Evolutionary conservation across 2,888 invertebrate species (phyloP), one percentile per base, ranked within the genome.

Genomic region (Thyatira batis): DNA sequence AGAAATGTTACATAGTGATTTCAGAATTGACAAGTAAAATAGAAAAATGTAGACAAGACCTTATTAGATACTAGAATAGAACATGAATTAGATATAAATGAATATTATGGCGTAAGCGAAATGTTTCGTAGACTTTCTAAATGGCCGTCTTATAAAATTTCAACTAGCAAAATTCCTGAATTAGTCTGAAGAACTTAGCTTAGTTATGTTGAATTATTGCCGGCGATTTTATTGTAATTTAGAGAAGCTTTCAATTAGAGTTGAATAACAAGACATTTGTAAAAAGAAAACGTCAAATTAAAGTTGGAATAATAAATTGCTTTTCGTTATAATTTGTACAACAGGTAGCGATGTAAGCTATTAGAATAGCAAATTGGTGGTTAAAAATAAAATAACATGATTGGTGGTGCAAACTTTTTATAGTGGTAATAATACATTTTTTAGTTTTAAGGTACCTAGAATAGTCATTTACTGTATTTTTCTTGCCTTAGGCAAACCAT

Each of bases 331-430:
- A 63, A 64, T 70, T 73, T 67, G 59, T 67, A 73, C 63, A 65
- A 74, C 74, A 80, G 65, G 80, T 83, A 85, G 82, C 63, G 58
- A 71, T 61, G 74, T 80, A 76, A 85, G 72, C 74, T 60, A 69
- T 67, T 83, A 82, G 78, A 75, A 65, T 80, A 84, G 80, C 69
- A 73, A 53, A 72, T 76, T 83, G 83, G 82, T 84, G 84, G 82
- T 82, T 39, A 39, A 77, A 71, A 73, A 73, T 33, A 67, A 64
- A 69, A 80, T 73, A 68, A 70, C 82, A 79, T 85, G 71, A 87
- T 85, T 89, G 92, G 92, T 92, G 92, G 92, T 92, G 92, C 92
- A 91, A 92, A 88, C 89, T 91, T 89, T 83, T 76, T 71, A 71
- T 86, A 84, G 83, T 71, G 76, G 78, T 80, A 79, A 80, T 81